These are phyloP conservation scores for Sorex maritimensis DNA, from an alignment of 2,797 vertebrate genomes.

Conservation along the genomic window DNA sequence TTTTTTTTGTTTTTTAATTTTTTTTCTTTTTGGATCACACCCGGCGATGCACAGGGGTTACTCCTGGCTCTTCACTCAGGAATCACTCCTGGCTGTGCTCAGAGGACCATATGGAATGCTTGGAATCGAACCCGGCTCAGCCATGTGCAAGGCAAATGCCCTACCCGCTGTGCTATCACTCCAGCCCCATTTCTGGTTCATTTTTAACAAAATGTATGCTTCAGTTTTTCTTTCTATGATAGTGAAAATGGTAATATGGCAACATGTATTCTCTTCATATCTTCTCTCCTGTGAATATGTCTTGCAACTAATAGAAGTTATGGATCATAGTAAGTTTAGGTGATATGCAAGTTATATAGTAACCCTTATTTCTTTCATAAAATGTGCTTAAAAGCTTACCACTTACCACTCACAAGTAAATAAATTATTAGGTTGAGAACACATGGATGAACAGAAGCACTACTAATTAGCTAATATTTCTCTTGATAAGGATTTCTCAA, in stretches of 20 bases:
- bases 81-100: no score
- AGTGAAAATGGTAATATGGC: not conserved
- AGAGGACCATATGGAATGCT: no score
- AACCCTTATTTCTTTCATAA: slow-evolving; percentile 10
- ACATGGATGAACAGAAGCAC: not conserved
- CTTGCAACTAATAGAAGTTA: not conserved
- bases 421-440: not conserved
- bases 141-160: no score
- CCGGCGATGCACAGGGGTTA: no score
- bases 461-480: not conserved
- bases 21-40: no score
- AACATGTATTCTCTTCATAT: not conserved
- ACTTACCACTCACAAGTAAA: not conserved
- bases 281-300: not conserved
- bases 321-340: not conserved
- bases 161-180: no score
- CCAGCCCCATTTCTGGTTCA: not conserved
- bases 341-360: not conserved
- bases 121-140: no score
- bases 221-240: not conserved
- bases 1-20: no score
- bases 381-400: slow-evolving; percentile 4
- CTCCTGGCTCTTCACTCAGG: no score
- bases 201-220: not conserved
- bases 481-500: not conserved